Conservation (phyloP, 2,888 invertebrate species). For the Gortyna flavago region DNA sequence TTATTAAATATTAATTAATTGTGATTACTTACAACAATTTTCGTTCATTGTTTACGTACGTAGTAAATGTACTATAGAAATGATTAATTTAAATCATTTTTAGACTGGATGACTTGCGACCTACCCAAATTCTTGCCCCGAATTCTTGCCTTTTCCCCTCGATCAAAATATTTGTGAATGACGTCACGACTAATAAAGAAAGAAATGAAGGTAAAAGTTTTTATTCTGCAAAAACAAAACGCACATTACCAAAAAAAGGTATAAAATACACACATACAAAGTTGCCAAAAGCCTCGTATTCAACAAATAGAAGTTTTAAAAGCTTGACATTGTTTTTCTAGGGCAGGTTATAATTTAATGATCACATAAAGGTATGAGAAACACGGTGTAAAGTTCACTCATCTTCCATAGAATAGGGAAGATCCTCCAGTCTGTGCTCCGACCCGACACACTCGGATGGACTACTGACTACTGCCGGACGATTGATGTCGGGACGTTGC, state of each 20-base stretch:
- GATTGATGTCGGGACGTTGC: background rate
- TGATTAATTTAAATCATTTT: background rate
- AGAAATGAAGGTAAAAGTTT: background rate
- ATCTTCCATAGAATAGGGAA: background rate
- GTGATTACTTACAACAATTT: conserved; percentile 32
- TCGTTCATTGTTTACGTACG: conserved; percentile 18
- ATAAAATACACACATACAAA: background rate
- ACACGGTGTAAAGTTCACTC: background rate
- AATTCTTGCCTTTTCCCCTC: background rate
- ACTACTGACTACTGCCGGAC: background rate
- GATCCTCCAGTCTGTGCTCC: too few species aligned
- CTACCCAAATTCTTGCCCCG: background rate
- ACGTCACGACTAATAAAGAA: too few species aligned
- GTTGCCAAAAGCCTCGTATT: background rate
- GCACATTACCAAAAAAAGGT: background rate
- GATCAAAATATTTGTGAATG: background rate
- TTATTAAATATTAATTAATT: conserved; percentile 17
- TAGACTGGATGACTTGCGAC: background rate
- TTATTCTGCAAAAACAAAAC: background rate
- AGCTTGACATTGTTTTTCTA: background rate
- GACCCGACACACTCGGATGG: too few species aligned
- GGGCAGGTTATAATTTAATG: too few species aligned
- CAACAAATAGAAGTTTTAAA: background rate
- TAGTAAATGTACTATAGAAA: conserved; percentile 14
- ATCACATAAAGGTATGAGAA: background rate